Base-by-base conservation (phyloP, 2,113 vertebrate genomes). In the Gasterosteus nipponicus region DNA sequence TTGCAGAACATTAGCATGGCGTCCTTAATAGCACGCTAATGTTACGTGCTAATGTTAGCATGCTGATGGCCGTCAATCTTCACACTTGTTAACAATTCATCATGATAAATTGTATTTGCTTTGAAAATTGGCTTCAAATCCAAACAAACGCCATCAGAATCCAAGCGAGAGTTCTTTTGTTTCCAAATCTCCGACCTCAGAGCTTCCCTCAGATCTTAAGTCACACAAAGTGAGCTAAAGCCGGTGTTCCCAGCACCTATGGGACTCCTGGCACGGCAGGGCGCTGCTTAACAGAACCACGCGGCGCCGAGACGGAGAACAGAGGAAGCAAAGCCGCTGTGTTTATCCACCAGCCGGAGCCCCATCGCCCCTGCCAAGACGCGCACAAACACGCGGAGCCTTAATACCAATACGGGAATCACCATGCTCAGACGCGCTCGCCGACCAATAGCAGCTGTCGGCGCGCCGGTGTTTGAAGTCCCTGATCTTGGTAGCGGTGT, bases 381-480 rank as follows among this genome's bases (percentile, higher is more conserved):
- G n/a, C 59, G 14, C 69, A 60, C 57, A 80, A 26, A 82, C n/a
- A 58, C 62, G 56, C 39, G 59, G 69, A 42, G 83, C 78, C 71
- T 44, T 83, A 83, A 74, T 74, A 83, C 69, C 77, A 88, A 83
- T 71, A 86, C 68, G 71, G 63, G 74, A 85, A 77, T 84, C 62
- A 62, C 18, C 15, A 26, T 39, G 63, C 64, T 66, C 61, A 75
- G 67, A 16, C 77, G 59, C 78, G 83, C 63, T 72, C 69, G 18
- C 73, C 80, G 84, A 73, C 65, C 81, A 71, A 57, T 7, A 47
- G 7, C 12, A 35, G 66, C 61, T 75, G 77, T 75, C 56, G 38
- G 73, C 70, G 89, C n/a, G 85, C 88, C 89, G 60, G 73, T 90
- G 89, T 91, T 91, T 90, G n/a, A n/a, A n/a, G 89, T 91, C 88